Conservation (phyloP, 2,113 vertebrate genomes). For the Oncorhynchus nerka region DNA sequence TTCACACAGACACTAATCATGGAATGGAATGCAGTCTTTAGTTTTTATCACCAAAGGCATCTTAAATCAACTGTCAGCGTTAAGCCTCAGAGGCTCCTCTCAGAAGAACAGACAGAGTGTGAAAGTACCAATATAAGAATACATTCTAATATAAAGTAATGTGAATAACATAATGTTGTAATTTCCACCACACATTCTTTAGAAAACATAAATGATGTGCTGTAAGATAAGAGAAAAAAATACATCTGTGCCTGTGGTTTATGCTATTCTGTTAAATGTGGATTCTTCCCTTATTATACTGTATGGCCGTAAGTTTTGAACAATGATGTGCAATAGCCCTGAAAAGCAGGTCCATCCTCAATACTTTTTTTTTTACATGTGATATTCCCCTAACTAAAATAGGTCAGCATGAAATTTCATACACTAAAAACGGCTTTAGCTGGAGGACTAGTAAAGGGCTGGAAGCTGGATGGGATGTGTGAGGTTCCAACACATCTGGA, state of each 20-base stretch:
- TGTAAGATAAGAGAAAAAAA: slow-evolving; percentile 23
- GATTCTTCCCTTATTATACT: not conserved
- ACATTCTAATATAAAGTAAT: too few relatives aligned
- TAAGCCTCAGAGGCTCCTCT: too few relatives aligned
- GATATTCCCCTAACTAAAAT: slow-evolving; percentile 45
- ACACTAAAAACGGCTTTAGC: slow-evolving; percentile 56
- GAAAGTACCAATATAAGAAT: too few relatives aligned
- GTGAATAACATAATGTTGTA: too few relatives aligned
- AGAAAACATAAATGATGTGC: slow-evolving; percentile 19
- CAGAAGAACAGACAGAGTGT: too few relatives aligned
- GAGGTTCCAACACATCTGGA: slow-evolving; percentile 37
- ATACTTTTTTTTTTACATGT: not conserved
- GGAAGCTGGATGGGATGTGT: slow-evolving; percentile 39
- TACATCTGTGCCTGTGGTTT: not conserved
- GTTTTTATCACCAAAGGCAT: too few relatives aligned
- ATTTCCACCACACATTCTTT: too few relatives aligned
- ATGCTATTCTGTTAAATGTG: not conserved
- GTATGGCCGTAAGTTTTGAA: not conserved
- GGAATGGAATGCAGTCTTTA: too few relatives aligned
- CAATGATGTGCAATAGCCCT: not conserved
- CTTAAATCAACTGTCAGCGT: too few relatives aligned
- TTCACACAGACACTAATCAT: too few relatives aligned
- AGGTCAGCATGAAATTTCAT: slow-evolving; percentile 64
- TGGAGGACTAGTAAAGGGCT: slow-evolving; percentile 28
- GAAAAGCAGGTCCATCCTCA: not conserved